Base-by-base conservation (phyloP, 2,113 vertebrate genomes). In the Neotoma lepida region DNA sequence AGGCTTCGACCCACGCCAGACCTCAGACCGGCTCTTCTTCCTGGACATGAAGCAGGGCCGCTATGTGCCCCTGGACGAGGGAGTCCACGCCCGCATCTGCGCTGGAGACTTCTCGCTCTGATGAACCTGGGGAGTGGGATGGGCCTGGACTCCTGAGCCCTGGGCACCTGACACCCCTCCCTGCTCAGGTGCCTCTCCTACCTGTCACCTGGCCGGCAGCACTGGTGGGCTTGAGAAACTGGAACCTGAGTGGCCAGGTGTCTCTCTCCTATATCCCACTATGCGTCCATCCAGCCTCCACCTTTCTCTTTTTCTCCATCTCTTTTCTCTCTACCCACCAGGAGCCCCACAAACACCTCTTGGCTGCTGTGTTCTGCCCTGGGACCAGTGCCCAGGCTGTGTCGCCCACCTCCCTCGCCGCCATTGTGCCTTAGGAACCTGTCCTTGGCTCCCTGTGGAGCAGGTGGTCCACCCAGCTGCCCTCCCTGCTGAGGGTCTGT, bases 21-120 rank as follows among this genome's bases (percentile, higher is more conserved):
- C 96, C 0, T 96, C 97, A 0, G 99, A 99, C 92, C 97, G 94
- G 17, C 97, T 99, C 78, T 99, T 98, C 97, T 99, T 99, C 68
- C 97, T 99, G 95, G 99, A 99, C 96, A 95, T 98, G 10, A 98
- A 98, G 77, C 96, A 97, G 64, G 98, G 98, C 0, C 86, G 96
- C 88, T 99, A 99, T 39, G 96, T 99, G 84, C 97, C 97, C 0
- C 91, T 99, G 73, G 98, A 98, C 0, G 98, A 99, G 24, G 90
- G 96, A 46, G 94, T 99, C 9, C 98, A 98, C 56, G 88, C 92
- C 9, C 97, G 96, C 71, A 98, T 99, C 78, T 97, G 96, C 6
- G 96, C 98, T 0, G 98, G 98, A 0, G 98, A 97, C 82, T 97
- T 98, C 17, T 81, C 96, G 54, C 97, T 99, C 88, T 99, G 98